Conservation (phyloP, 2,797 vertebrate species). For the Ceryle rudis region DNA sequence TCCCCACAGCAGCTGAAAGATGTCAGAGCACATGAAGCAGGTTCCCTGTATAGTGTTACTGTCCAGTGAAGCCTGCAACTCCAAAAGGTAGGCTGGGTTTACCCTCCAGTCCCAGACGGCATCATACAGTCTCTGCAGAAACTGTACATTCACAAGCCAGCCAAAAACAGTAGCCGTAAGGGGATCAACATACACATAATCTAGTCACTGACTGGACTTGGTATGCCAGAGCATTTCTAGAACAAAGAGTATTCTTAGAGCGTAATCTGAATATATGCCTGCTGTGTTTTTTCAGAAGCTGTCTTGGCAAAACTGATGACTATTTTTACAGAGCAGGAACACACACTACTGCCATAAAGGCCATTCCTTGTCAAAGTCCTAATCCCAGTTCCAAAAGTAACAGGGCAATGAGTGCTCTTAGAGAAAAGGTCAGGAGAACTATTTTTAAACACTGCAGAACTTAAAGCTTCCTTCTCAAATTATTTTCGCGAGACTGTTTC, state of each 20-base stretch:
- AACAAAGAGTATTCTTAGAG: neutral
- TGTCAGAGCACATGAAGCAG: neutral
- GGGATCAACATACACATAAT: neutral
- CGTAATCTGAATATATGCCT: neutral
- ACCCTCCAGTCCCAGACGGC: neutral
- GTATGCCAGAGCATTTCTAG: neutral
- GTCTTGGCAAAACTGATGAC: neutral
- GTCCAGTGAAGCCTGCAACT: neutral
- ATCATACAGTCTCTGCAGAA: neutral
- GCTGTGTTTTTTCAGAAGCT: neutral
- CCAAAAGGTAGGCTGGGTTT: neutral
- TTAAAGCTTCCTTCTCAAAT: constrained; percentile 56
- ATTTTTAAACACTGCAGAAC: constrained; percentile 52
- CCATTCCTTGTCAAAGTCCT: neutral
- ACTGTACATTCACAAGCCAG: neutral
- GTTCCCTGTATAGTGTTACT: neutral
- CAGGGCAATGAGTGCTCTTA: constrained; percentile 1
- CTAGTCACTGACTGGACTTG: neutral
- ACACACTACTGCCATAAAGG: neutral
- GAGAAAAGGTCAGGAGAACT: constrained; percentile 61
- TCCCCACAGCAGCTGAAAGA: neutral
- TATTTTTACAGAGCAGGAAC: neutral
- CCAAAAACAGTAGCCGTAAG: neutral
- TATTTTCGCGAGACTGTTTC: neutral
- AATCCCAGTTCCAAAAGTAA: constrained; percentile 24